Conservation (phyloP, 2,888 invertebrate species). For the Hecatera dysodea region DNA sequence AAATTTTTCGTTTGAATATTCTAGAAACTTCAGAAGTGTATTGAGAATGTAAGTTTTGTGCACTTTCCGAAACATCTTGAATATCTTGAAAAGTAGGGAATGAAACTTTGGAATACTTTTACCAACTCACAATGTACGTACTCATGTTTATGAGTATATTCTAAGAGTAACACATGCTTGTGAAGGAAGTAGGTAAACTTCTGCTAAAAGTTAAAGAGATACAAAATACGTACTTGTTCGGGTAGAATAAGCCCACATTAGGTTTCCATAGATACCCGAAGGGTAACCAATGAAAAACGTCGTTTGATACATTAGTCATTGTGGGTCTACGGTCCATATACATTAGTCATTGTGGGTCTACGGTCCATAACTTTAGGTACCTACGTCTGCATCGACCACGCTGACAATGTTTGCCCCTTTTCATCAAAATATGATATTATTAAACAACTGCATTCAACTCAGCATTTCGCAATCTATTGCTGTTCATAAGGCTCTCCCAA, state of each 20-base stretch:
- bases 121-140: conserved; percentile 33
- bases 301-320: too few species aligned
- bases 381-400: too few species aligned
- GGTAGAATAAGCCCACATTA: not conserved
- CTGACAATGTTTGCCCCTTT: too few species aligned
- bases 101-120: conserved; percentile 36
- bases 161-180: conserved; percentile 16
- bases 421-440: too few species aligned
- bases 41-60: conserved; percentile 26
- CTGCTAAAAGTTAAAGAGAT: not conserved
- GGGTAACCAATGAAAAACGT: too few species aligned
- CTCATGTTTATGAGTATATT: conserved; percentile 21
- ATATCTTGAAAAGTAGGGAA: conserved; percentile 34
- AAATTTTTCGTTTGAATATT: conserved; percentile 5
- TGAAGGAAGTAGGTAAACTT: conserved; percentile 15
- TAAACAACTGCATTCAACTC: not conserved
- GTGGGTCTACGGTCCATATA: too few species aligned
- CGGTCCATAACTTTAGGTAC: too few species aligned
- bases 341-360: too few species aligned
- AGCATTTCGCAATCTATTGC: not conserved
- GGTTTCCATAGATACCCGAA: too few species aligned
- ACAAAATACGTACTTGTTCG: not conserved
- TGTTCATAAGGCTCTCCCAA: not conserved
- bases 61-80: conserved; percentile 38
- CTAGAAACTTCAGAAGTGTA: conserved; percentile 19